Evolutionary conservation across 2,888 invertebrate species (phyloP), one percentile per base, ranked within the genome.

Genomic region (Phaedon cochleariae): DNA sequence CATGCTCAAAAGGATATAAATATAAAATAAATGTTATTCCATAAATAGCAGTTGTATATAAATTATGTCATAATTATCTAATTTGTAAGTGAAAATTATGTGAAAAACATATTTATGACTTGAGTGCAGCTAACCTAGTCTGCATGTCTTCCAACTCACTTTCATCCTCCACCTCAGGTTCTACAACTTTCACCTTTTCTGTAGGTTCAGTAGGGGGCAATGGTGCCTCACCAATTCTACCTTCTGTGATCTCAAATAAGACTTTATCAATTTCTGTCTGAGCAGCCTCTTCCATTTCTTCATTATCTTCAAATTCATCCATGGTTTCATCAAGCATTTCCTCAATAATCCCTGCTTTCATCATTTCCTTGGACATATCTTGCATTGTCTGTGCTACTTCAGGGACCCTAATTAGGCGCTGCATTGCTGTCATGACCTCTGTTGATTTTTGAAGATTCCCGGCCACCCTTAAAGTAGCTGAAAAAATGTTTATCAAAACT

Each of bases 311-410:
- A 70, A 97, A 89, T 3, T 89, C 87, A 68, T 97, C 96, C 91
- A 99, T 92, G 29, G 97, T 96, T 80, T 99, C 99, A 72, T 98
- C 98, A 46, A 99, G 85, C 98, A 99, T 97, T 85, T 99, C 99
- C 82, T 99, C 98, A 59, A 99, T 96, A 66, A 99, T 98, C 17
- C 98, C 98, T 0, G 97, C 97, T 83, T 91, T 94, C 95, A 97
- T 98, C 98, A 99, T 99, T 87, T 99, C 99, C 80, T 95, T 96
- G 1, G 98, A 97, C 86, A 99, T 87, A 73, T 98, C 98, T 77
- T 96, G 92, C 98, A 99, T 99, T 0, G 96, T 97, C 45, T 91
- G 92, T 0, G 97, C 94, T 2, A 99, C 90, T 84, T 99, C 98
- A 0, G 97, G 97, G 15, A 98, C 88, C 73, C 93, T 90, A 1